Evolutionary conservation across 2,113 vertebrate genomes (phyloP).

Genomic region (Brienomyrus longianalis): DNA sequence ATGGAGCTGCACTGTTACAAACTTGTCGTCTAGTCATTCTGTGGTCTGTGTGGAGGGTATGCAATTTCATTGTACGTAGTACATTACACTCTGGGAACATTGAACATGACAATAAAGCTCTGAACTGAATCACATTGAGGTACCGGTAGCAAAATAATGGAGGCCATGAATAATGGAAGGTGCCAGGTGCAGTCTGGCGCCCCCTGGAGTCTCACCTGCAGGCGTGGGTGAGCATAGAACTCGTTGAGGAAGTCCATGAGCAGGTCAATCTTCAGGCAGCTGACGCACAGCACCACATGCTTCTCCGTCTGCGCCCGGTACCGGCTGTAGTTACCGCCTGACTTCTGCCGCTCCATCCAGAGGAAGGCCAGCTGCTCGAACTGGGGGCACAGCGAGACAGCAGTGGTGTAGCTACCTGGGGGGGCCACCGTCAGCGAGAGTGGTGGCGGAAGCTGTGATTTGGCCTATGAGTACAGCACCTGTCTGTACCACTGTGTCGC

Average conservation of each 20-base stretch:
- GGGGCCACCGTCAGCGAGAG: background rate
- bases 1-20: background rate
- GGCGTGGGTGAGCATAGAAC: slow-evolving; percentile 69
- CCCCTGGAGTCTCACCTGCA: slow-evolving; percentile 52
- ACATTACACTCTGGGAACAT: background rate
- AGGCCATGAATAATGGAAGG: background rate
- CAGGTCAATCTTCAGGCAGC: slow-evolving; percentile 71
- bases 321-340: slow-evolving; percentile 72
- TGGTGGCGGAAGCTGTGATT: background rate
- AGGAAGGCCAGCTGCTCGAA: slow-evolving; percentile 74
- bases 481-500: background rate
- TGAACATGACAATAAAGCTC: background rate
- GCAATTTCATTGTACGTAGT: background rate
- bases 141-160: background rate
- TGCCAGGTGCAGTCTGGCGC: background rate
- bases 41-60: background rate
- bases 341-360: slow-evolving; percentile 76
- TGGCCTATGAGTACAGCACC: background rate
- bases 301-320: slow-evolving; percentile 73
- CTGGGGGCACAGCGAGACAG: slow-evolving; percentile 31
- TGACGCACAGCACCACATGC: slow-evolving; percentile 71
- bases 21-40: background rate
- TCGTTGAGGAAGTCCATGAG: slow-evolving; percentile 77
- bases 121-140: background rate
- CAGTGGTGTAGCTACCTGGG: background rate